These are phyloP conservation scores for Muscina levida DNA, from an alignment of 2,888 invertebrate species.

Conservation along the genomic window DNA sequence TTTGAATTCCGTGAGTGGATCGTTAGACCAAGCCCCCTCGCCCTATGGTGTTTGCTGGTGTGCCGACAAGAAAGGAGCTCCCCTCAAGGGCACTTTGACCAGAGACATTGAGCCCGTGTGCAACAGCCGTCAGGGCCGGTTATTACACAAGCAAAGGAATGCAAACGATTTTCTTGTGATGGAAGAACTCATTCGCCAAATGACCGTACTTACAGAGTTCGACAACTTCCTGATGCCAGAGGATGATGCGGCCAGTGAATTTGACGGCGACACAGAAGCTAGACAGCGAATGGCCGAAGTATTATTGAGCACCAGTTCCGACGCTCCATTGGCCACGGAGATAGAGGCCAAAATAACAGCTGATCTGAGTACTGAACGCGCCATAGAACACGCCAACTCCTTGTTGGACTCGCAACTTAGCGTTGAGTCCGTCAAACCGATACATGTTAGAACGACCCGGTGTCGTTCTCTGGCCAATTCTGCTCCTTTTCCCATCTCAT, in stretches of 20 bases:
- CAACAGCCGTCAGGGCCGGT: slow-evolving; percentile 89
- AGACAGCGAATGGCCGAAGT: slow-evolving; percentile 62
- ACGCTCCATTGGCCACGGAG: not conserved
- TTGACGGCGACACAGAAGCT: not conserved
- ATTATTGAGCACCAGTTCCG: not conserved
- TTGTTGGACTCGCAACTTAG: slow-evolving; percentile 78
- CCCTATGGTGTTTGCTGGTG: slow-evolving; percentile 91
- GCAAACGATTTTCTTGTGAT: slow-evolving; percentile 82
- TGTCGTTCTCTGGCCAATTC: slow-evolving; percentile 80
- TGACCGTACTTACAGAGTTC: slow-evolving; percentile 82
- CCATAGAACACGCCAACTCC: slow-evolving; percentile 75
- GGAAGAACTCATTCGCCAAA: slow-evolving; percentile 86
- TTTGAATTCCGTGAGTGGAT: slow-evolving; percentile 50
- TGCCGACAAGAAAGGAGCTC: slow-evolving; percentile 90
- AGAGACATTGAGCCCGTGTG: slow-evolving; percentile 88
- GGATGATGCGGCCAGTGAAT: slow-evolving; percentile 40
- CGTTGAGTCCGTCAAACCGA: slow-evolving; percentile 73
- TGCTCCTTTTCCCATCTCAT: slow-evolving; percentile 81
- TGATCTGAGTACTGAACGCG: slow-evolving; percentile 78
- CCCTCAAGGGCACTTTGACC: slow-evolving; percentile 89
- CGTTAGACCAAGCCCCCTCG: slow-evolving; percentile 56
- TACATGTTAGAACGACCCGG: slow-evolving; percentile 76
- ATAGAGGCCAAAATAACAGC: slow-evolving; percentile 62
- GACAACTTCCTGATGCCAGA: slow-evolving; percentile 72
- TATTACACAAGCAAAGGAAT: slow-evolving; percentile 77